Evolutionary conservation across 2,113 vertebrate genomes (phyloP).

Genomic region (Hemiscyllium ocellatum): DNA sequence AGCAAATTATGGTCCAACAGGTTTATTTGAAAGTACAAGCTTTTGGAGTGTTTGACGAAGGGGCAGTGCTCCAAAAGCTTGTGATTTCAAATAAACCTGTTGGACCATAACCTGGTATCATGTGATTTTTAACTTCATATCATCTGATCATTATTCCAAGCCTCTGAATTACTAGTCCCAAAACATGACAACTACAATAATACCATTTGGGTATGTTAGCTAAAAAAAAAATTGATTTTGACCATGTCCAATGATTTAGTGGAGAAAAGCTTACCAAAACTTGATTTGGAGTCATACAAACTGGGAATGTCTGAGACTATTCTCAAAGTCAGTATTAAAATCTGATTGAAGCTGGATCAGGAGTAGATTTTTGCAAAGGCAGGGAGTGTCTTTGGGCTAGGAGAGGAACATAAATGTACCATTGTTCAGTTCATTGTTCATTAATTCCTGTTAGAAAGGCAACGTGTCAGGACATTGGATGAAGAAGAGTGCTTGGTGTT

Average conservation of each 20-base stretch:
- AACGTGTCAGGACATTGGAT: neutral
- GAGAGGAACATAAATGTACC: neutral
- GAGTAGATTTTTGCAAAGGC: neutral
- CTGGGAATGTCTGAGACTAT: neutral
- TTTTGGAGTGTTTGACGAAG: too few relatives aligned
- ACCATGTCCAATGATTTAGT: neutral
- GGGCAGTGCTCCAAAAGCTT: too few relatives aligned
- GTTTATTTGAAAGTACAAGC: too few relatives aligned
- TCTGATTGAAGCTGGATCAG: neutral
- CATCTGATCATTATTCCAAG: neutral
- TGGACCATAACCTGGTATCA: too few relatives aligned
- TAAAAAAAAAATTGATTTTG: neutral
- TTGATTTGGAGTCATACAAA: neutral
- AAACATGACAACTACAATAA: neutral
- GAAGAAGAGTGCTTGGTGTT: neutral
- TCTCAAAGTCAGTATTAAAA: neutral
- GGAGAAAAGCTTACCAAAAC: neutral
- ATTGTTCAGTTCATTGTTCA: neutral
- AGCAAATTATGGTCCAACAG: too few relatives aligned
- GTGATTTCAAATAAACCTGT: too few relatives aligned
- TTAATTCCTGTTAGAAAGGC: neutral
- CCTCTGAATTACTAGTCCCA: neutral
- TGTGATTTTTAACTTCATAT: too few relatives aligned
- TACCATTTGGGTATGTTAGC: neutral
- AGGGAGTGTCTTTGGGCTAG: neutral